Conservation (phyloP, 2,888 invertebrate species). For the Drosophila melanocephala region DNA sequence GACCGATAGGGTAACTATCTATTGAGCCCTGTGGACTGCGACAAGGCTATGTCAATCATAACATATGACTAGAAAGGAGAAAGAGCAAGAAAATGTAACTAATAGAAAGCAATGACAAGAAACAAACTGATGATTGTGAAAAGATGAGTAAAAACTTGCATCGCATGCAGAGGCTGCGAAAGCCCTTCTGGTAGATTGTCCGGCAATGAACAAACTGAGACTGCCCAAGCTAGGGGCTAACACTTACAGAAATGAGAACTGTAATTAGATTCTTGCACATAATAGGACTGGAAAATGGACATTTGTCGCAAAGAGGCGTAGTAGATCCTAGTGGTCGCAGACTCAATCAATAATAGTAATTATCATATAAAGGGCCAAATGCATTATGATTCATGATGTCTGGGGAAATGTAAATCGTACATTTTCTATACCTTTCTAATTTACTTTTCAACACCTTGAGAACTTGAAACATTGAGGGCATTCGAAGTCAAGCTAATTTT, state of each 20-base stretch:
- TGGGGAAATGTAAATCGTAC: neutral
- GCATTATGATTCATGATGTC: neutral
- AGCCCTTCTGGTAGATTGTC: neutral
- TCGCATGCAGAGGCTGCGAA: neutral
- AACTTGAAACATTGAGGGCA: neutral
- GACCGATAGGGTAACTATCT: neutral
- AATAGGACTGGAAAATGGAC: neutral
- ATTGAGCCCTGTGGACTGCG: neutral
- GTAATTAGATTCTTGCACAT: no score
- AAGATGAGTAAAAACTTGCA: neutral
- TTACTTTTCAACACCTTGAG: neutral
- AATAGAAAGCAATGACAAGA: neutral
- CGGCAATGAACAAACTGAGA: accelerated
- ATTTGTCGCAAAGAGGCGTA: neutral
- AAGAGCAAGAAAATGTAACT: neutral
- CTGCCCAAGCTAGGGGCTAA: no score
- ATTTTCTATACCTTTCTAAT: neutral
- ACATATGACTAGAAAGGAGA: neutral
- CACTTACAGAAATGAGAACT: neutral
- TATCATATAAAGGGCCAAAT: neutral
- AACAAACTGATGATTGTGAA: neutral
- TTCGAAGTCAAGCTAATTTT: neutral
- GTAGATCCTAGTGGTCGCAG: neutral
- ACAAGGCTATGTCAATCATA: neutral
- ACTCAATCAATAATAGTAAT: neutral